Conservation (phyloP, 2,113 vertebrate species). For the Myiagra hebetior region DNA sequence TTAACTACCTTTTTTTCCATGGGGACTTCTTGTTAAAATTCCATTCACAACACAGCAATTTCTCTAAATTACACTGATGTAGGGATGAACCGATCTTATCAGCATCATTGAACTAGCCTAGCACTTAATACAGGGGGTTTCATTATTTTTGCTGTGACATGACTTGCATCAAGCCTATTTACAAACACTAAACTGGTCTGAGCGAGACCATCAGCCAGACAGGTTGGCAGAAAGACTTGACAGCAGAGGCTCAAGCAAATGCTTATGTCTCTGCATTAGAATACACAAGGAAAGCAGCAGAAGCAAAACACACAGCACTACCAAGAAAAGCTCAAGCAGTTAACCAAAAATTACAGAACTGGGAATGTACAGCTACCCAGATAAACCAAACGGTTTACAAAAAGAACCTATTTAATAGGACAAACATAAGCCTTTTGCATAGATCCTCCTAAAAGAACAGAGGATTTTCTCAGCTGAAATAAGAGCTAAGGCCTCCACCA, state of each 20-base stretch:
- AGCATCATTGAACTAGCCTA: neutral
- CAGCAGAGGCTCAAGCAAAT: neutral
- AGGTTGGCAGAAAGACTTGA: neutral
- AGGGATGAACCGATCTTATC: neutral
- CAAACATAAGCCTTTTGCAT: neutral
- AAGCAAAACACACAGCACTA: neutral
- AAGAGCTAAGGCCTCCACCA: neutral
- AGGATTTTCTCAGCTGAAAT: neutral
- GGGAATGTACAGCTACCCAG: neutral
- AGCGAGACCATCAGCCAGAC: constrained; percentile 17
- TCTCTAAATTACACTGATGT: constrained; percentile 28
- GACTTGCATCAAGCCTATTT: constrained; percentile 52
- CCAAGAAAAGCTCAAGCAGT: neutral
- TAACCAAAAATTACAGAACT: neutral
- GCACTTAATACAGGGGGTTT: neutral
- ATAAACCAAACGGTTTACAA: neutral
- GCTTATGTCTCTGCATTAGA: neutral
- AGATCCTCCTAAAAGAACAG: neutral
- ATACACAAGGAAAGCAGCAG: neutral
- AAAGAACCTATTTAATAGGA: neutral
- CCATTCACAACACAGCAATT: constrained; percentile 14
- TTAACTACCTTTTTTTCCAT: neutral
- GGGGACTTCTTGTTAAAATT: constrained; percentile 28
- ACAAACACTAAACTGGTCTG: neutral
- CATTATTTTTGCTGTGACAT: constrained; percentile 52